These are phyloP conservation scores for Stomatorhinus walkeri DNA, from an alignment of 2,797 vertebrate species.

Conservation along the genomic window DNA sequence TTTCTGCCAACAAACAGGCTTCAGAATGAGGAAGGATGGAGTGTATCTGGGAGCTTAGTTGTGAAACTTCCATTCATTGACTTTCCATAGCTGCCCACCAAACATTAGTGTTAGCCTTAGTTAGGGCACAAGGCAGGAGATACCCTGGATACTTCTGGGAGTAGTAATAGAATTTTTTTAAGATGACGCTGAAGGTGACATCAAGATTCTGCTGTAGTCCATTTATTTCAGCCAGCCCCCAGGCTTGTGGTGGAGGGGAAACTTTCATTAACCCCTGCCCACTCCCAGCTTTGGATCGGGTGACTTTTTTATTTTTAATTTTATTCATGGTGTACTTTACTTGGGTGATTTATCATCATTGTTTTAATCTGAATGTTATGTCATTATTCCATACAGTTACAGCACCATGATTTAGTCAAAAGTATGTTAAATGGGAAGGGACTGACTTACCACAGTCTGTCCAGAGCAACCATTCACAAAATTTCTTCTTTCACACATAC, in stretches of 20 bases:
- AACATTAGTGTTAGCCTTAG: neutral
- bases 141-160: neutral
- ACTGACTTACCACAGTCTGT: neutral
- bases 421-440: neutral
- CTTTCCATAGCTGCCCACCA: neutral
- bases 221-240: neutral
- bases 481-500: constrained; percentile 44
- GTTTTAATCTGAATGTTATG: neutral
- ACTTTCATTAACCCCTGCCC: neutral
- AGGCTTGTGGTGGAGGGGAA: neutral
- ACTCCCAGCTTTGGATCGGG: neutral
- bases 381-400: neutral
- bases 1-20: neutral
- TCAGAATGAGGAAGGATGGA: neutral
- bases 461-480: neutral
- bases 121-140: neutral
- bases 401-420: neutral
- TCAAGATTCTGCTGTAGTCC: neutral
- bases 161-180: neutral
- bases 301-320: neutral
- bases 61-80: neutral
- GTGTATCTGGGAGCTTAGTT: neutral
- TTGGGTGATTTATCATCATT: neutral
- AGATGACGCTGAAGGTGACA: neutral
- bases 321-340: neutral